Percentiles rank a stretch among this genome's conserved stretches.
Evolutionary conservation across 2,888 invertebrate genomes (phyloP).

Genomic region (Omphaloscelis lunosa): DNA sequence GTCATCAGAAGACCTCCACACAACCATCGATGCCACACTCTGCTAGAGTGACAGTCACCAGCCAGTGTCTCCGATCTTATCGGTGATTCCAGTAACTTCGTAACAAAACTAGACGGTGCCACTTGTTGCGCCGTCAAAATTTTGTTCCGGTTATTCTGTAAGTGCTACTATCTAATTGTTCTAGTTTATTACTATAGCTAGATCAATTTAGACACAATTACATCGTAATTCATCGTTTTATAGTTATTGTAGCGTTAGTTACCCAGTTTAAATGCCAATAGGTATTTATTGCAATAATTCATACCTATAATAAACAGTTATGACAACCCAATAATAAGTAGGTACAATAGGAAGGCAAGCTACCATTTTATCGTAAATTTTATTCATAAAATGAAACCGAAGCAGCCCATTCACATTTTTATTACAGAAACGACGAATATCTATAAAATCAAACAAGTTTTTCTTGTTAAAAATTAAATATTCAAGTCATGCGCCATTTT

Average conservation of each 20-base stretch:
- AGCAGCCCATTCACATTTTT: constrained; percentile 53
- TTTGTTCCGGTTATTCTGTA: not conserved
- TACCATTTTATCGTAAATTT: constrained; percentile 37
- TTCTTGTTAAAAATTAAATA: constrained; percentile 46
- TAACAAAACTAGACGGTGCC: not conserved
- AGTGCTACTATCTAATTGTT: constrained; percentile 19
- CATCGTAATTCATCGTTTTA: constrained; percentile 37
- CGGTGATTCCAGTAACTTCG: not conserved
- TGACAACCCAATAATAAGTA: constrained; percentile 40
- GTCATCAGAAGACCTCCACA: too few species aligned
- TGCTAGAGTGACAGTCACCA: too few species aligned
- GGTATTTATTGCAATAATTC: constrained; percentile 48
- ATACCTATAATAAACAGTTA: constrained; percentile 35
- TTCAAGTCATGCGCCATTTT: constrained; percentile 46
- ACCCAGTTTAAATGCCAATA: constrained; percentile 34
- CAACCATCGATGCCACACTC: too few species aligned
- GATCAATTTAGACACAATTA: constrained; percentile 29
- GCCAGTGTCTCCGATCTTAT: not conserved
- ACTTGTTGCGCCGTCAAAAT: not conserved
- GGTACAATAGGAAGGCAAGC: constrained; percentile 13
- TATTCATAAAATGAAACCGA: constrained; percentile 37
- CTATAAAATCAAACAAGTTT: constrained; percentile 46
- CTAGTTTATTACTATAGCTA: constrained; percentile 27
- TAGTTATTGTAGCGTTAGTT: constrained; percentile 10
- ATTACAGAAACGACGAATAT: constrained; percentile 42